phyloP scores from a whole-genome alignment of 2,888 invertebrate genomes.

The Therioaphis trifolii region DNA sequence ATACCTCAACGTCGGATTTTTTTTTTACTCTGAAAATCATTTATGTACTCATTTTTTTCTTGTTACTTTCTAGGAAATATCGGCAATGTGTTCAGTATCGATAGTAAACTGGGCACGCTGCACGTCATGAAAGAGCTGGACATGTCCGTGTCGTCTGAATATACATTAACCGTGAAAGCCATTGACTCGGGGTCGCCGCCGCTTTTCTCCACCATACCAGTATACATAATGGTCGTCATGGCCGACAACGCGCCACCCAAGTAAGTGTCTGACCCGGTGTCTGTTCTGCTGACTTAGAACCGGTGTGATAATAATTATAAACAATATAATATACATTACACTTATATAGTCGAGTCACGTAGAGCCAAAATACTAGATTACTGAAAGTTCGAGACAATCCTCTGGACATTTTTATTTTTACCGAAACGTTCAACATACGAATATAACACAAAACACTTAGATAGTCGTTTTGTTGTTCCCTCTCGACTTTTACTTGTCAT shows the following conservation, averaged over 20 bases:
- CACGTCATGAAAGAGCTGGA: conserved; percentile 80
- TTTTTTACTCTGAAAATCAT: no score
- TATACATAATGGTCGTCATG: conserved; percentile 88
- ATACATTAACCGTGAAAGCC: conserved; percentile 85
- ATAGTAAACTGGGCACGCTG: conserved; percentile 81
- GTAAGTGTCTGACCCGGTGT: conserved; percentile 68
- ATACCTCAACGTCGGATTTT: no score
- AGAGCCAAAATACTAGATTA: neutral
- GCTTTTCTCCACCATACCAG: conserved; percentile 81
- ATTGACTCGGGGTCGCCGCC: conserved; percentile 82
- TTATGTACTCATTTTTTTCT: no score
- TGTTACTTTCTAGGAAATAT: conserved; percentile 76
- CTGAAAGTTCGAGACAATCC: no score
- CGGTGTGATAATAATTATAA: no score
- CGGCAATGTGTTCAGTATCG: conserved; percentile 86
- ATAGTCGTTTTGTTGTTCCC: no score
- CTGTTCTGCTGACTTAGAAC: neutral
- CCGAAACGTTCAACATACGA: no score
- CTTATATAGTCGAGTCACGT: no score
- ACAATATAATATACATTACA: no score
- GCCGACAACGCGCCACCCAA: conserved; percentile 88
- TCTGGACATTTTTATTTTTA: no score
- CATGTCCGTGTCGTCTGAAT: conserved; percentile 78
- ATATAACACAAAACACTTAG: no score
- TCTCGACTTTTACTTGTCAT: no score